Evolutionary conservation across 1,140 invertebrate species (phyloP).

Genomic region (Drosophila bocqueti): DNA sequence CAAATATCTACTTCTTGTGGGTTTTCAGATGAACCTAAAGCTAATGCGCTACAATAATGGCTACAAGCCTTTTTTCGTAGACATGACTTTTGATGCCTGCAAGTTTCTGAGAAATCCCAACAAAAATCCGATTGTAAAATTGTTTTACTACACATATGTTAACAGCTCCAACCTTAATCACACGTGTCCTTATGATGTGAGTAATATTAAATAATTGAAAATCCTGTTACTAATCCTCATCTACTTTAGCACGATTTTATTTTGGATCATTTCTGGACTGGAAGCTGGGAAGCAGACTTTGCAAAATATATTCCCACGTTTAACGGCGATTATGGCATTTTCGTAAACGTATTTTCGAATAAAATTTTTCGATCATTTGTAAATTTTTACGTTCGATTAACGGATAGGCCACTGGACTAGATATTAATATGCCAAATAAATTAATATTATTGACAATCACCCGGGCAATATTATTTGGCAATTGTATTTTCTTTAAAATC

Average conservation of each 20-base stretch:
- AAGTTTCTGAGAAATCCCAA: conserved; percentile 23
- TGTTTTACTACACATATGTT: conserved; percentile 15
- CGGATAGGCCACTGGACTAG: not conserved
- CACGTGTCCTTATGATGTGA: conserved; percentile 54
- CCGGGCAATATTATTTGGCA: no score
- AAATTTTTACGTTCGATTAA: conserved; percentile 21
- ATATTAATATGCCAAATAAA: not conserved
- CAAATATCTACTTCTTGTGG: not conserved
- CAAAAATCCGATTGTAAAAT: conserved; percentile 13
- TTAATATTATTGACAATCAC: not conserved
- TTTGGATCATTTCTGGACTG: conserved; percentile 53
- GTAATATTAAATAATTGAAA: not conserved
- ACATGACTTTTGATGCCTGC: conserved; percentile 43
- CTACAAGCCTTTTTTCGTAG: conserved; percentile 50
- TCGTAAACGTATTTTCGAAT: conserved; percentile 5
- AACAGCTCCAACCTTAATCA: conserved; percentile 54
- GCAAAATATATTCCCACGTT: conserved; percentile 23
- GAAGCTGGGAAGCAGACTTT: conserved; percentile 23
- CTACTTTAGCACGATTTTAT: conserved; percentile 54
- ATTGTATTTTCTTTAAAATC: not conserved
- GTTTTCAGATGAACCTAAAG: conserved; percentile 29
- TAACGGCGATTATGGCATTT: conserved; percentile 44
- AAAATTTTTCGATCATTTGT: conserved; percentile 4
- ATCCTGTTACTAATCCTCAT: not conserved
- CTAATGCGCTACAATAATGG: conserved; percentile 45